Evolutionary conservation across 2,888 invertebrate species (phyloP).

Genomic region (Scaptomyza flava): DNA sequence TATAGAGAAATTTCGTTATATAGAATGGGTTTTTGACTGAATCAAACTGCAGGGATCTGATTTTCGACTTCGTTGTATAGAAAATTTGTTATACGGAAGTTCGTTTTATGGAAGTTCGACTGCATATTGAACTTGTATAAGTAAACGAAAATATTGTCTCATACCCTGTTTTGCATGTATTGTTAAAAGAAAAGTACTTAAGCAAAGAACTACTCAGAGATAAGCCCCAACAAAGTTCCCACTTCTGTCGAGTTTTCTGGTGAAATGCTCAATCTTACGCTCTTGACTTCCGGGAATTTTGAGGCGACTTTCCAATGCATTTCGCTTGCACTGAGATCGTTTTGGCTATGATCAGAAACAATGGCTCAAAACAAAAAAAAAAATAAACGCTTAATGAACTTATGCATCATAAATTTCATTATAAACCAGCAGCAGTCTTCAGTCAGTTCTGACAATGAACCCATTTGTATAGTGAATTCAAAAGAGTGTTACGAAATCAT

Average conservation of each 20-base stretch:
- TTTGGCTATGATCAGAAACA: conserved; percentile 47
- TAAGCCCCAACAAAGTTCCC: background rate
- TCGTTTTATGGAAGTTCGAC: too few relatives aligned
- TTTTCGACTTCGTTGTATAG: too few relatives aligned
- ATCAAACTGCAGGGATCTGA: too few relatives aligned
- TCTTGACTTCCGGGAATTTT: conserved; percentile 21
- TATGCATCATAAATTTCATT: conserved; percentile 72
- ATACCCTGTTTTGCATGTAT: too few relatives aligned
- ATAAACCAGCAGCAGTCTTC: conserved; percentile 5
- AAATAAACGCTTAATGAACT: conserved; percentile 21
- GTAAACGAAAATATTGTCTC: too few relatives aligned
- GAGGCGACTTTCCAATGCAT: conserved; percentile 33
- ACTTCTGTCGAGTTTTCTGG: background rate
- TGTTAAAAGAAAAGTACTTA: too few relatives aligned
- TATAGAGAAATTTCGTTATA: too few relatives aligned
- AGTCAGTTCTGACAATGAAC: conserved; percentile 69
- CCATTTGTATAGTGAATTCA: conserved; percentile 13
- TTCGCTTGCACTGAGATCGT: conserved; percentile 34
- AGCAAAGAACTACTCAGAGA: too few relatives aligned
- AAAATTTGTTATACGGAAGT: too few relatives aligned
- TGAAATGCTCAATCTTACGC: background rate
- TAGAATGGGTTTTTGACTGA: too few relatives aligned
- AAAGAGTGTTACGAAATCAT: conserved; percentile 55
- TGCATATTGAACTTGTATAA: too few relatives aligned
- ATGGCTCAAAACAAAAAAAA: conserved; percentile 27